phyloP scores from a whole-genome alignment of 2,113 vertebrate species.

The Cebidichthys violaceus region DNA sequence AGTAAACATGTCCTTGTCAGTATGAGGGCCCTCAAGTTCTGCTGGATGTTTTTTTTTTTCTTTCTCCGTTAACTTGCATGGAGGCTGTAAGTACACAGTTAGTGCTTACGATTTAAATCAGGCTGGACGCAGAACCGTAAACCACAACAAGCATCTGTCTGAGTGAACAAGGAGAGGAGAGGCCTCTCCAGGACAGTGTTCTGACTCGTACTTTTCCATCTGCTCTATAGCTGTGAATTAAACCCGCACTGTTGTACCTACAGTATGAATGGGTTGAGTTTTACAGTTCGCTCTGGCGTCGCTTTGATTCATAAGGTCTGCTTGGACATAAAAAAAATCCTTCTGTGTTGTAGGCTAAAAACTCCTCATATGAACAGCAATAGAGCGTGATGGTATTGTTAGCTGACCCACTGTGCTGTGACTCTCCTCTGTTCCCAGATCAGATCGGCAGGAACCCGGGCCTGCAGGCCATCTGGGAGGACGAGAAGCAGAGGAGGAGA shows the following conservation, averaged over 20 bases:
- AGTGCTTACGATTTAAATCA: constrained; percentile 20
- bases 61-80: background rate
- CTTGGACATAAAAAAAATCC: background rate
- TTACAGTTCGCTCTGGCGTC: background rate
- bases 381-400: background rate
- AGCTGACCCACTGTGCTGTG: constrained; percentile 29
- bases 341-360: background rate
- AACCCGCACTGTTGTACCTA: background rate
- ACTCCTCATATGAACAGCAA: background rate
- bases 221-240: constrained; percentile 8
- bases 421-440: constrained; percentile 82
- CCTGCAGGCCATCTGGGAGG: constrained; percentile 97
- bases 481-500: constrained; percentile 94
- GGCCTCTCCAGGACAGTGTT: constrained; percentile 21
- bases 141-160: constrained; percentile 29
- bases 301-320: background rate
- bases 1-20: constrained; percentile 1
- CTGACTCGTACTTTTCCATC: constrained; percentile 48
- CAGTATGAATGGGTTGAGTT: constrained; percentile 3
- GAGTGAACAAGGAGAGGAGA: constrained; percentile 13
- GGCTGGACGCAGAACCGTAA: constrained; percentile 11
- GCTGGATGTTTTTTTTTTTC: background rate
- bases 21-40: background rate
- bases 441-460: constrained; percentile 96
- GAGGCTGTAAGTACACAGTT: background rate